These are phyloP conservation scores for Melanaphis sacchari DNA, from an alignment of 1,140 invertebrate genomes.

Conservation along the genomic window DNA sequence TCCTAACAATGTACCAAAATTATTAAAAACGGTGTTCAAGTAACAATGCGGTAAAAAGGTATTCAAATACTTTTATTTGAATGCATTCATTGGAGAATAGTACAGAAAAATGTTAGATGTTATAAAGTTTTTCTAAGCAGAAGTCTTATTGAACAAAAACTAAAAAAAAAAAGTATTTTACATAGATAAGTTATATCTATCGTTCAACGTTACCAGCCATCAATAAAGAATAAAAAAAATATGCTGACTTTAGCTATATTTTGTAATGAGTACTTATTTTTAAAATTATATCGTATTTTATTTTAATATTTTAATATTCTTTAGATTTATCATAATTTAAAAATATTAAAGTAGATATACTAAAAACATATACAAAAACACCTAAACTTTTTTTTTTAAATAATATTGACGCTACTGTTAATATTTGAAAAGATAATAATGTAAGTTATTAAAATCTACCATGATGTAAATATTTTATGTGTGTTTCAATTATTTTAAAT, in stretches of 20 bases:
- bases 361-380: background rate
- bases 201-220: background rate
- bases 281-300: background rate
- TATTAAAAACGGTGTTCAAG: background rate
- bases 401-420: background rate
- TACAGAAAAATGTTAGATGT: background rate
- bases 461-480: background rate
- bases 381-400: background rate
- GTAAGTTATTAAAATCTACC: background rate
- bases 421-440: background rate
- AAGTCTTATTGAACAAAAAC: background rate
- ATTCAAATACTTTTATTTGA: background rate
- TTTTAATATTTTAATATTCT: background rate
- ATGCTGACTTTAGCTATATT: background rate
- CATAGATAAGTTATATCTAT: background rate
- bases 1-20: background rate
- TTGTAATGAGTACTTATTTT: background rate
- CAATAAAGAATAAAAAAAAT: background rate
- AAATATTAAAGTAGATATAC: background rate
- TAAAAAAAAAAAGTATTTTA: background rate
- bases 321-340: background rate
- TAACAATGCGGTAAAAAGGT: background rate
- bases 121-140: background rate
- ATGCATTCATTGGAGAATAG: background rate
- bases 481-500: conserved; percentile 1